A percentile compares a stretch with the other conserved stretches of the same genome.
Evolutionary conservation across 2,888 invertebrate genomes (phyloP).

Genomic region (Agrochola litura): DNA sequence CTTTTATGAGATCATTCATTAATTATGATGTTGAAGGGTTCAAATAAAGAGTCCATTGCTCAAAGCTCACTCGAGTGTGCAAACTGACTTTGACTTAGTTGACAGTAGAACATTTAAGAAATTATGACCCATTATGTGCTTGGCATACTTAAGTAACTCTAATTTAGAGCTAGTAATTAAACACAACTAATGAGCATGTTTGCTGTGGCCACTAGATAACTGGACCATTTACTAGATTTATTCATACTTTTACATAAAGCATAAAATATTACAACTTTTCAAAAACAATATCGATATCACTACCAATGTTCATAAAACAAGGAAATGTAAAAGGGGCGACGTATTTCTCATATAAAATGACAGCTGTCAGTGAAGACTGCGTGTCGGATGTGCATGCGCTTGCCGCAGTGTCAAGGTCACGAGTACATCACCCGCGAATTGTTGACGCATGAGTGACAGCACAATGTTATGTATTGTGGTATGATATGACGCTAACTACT

Average conservation of each 20-base stretch:
- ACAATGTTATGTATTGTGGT: slow-evolving; percentile 34
- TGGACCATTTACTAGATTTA: background rate
- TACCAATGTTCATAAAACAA: background rate
- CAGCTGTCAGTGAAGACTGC: slow-evolving; percentile 46
- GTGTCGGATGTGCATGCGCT: slow-evolving; percentile 54
- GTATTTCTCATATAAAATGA: slow-evolving; percentile 15
- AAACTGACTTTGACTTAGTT: background rate
- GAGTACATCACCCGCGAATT: slow-evolving; percentile 33
- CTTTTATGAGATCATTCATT: slow-evolving; percentile 22
- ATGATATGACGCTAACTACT: slow-evolving; percentile 7
- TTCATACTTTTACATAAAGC: background rate
- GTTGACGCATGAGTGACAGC: slow-evolving; percentile 49
- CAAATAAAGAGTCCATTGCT: background rate
- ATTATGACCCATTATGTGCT: background rate
- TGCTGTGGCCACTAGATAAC: background rate
- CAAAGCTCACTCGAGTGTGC: slow-evolving; percentile 18
- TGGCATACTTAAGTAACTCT: background rate
- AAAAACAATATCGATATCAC: background rate
- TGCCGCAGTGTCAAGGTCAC: slow-evolving; percentile 61
- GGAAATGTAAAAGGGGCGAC: slow-evolving; percentile 13
- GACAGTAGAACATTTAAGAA: background rate
- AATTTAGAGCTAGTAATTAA: background rate
- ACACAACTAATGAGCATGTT: background rate
- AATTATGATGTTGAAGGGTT: slow-evolving; percentile 1
- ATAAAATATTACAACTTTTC: background rate